Base-by-base conservation (phyloP, 2,113 vertebrate genomes). In the Esox niger region DNA sequence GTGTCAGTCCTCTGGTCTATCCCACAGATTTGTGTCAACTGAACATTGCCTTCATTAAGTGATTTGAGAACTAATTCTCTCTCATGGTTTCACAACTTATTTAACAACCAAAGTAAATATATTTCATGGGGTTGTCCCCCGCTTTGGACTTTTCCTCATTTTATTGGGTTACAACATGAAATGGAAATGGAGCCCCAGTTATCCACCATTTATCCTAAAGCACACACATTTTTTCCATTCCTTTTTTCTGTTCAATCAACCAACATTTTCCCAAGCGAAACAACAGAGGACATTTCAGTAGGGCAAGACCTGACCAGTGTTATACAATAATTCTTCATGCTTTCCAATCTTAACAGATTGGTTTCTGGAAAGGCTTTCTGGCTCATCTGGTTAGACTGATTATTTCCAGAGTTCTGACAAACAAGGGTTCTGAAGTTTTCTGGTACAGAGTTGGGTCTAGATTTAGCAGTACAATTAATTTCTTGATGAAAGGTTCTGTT, bases 191-290 rank as follows among this genome's bases (percentile, higher is more conserved):
- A n/a, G n/a, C n/a, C n/a, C n/a, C n/a, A n/a, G n/a, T n/a, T n/a
- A n/a, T 1, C 55, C 54, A 54, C 35, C 62, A 55, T 78, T 23
- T 35, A 61, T 68, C 46, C 56, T 69, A 35, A 29, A 29, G 43
- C 64, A 32, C 75, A 27, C 73, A n/a, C 74, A 49, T 71, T 71
- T 73, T 80, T 83, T 77, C 75, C 77, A 68, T 74, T 76, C 64
- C 47, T 15, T 38, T 52, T 65, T 43, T 75, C 21, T 66, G 11
- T 54, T 27, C 65, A 68, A 65, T 62, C 46, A 54, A n/a, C 8
- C 20, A 32, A 35, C 21, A 26, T 32, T 68, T 71, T 74, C 69
- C 59, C 59, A 43, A 55, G 60, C 52, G 61, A 54, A 13, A 62
- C 21, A 52, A 31, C 60, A 68, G 31, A 43, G 35, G n/a, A 64